Conservation (phyloP, 2,113 vertebrate genomes). For the Noturus placidus region DNA sequence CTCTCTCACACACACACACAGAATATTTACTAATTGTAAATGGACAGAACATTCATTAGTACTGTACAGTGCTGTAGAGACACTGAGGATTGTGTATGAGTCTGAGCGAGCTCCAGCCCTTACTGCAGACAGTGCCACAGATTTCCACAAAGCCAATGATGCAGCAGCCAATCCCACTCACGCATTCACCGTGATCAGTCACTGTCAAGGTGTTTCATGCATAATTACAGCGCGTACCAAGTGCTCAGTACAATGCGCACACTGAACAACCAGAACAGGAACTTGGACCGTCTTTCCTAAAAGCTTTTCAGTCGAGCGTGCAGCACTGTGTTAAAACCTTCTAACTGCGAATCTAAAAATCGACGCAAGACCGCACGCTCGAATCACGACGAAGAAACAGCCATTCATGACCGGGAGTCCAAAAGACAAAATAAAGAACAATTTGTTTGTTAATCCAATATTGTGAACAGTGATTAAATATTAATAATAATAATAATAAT, state of each 20-base stretch:
- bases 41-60: neutral
- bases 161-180: neutral
- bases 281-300: neutral
- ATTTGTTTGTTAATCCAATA: too few species aligned
- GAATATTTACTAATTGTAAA: neutral
- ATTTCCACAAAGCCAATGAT: neutral
- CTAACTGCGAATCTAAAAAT: neutral
- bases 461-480: too few species aligned
- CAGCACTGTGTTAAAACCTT: neutral
- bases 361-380: too few species aligned
- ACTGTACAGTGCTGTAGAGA: neutral
- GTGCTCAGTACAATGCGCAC: neutral
- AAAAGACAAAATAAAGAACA: neutral
- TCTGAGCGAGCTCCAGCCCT: neutral
- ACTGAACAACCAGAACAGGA: neutral
- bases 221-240: neutral
- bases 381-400: too few species aligned
- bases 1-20: neutral
- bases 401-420: too few species aligned
- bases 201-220: slow-evolving; percentile 7
- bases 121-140: neutral
- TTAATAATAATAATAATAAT: too few species aligned
- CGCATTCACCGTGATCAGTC: slow-evolving; percentile 46
- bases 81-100: neutral
- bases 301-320: neutral